Evolutionary conservation across 2,888 invertebrate genomes (phyloP).

Genomic region (Plagodis dolabraria): DNA sequence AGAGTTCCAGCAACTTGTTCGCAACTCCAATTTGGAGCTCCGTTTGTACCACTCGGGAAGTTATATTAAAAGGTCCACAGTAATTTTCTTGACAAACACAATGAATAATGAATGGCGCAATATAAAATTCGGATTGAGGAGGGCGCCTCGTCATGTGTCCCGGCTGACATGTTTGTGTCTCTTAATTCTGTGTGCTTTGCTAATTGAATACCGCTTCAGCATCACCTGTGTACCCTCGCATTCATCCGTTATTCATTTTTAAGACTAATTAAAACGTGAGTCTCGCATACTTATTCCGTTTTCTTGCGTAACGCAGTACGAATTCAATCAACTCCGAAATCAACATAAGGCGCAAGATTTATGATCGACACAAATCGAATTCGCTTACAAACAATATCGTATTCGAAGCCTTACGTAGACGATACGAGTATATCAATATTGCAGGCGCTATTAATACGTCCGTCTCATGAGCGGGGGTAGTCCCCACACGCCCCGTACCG

Average conservation of each 20-base stretch:
- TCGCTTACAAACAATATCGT: slow-evolving; percentile 84
- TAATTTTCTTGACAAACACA: slow-evolving; percentile 82
- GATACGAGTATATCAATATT: slow-evolving; percentile 84
- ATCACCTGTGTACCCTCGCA: slow-evolving; percentile 61
- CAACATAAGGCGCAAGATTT: slow-evolving; percentile 84
- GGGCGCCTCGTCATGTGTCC: slow-evolving; percentile 72
- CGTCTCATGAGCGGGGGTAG: slow-evolving; percentile 81
- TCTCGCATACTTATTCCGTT: slow-evolving; percentile 32
- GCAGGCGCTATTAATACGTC: slow-evolving; percentile 85
- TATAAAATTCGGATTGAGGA: slow-evolving; percentile 83
- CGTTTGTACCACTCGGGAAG: slow-evolving; percentile 72
- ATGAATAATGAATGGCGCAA: slow-evolving; percentile 80
- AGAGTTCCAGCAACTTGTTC: slow-evolving; percentile 66
- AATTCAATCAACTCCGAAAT: slow-evolving; percentile 81
- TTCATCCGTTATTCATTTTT: slow-evolving; percentile 69
- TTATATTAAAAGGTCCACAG: slow-evolving; percentile 85
- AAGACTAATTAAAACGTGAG: slow-evolving; percentile 62
- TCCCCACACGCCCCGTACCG: slow-evolving; percentile 50
- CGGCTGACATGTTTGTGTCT: slow-evolving; percentile 77
- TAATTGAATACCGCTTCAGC: slow-evolving; percentile 77
- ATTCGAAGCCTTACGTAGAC: slow-evolving; percentile 77
- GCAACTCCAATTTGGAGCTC: slow-evolving; percentile 76
- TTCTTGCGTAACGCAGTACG: slow-evolving; percentile 62
- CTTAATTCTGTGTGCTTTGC: slow-evolving; percentile 83
- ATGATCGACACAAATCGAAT: slow-evolving; percentile 85